A percentile compares a stretch with the other conserved stretches of the same genome.
Evolutionary conservation across 1,140 invertebrate species (phyloP).

Genomic region (Adoxophyes honmai): DNA sequence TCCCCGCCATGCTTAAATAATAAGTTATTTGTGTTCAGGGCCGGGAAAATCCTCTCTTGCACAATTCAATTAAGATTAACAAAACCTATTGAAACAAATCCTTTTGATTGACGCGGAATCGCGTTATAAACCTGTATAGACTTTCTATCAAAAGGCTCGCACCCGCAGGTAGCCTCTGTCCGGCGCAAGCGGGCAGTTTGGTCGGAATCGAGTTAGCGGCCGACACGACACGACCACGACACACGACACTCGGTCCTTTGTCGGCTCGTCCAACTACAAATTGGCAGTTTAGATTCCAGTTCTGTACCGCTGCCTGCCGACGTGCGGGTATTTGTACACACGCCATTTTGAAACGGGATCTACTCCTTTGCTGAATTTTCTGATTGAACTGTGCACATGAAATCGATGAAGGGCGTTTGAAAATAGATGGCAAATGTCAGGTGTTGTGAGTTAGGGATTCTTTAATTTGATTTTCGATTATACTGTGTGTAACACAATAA

Average conservation of each 20-base stretch:
- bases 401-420: too few relatives aligned
- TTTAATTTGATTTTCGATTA: too few relatives aligned
- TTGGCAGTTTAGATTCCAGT: slow-evolving; percentile 41
- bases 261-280: slow-evolving; percentile 57
- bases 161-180: slow-evolving; percentile 4
- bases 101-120: background rate
- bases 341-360: background rate
- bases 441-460: too few relatives aligned
- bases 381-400: background rate
- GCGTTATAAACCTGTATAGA: slow-evolving; percentile 4
- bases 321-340: slow-evolving; percentile 9
- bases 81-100: slow-evolving; percentile 8
- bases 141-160: slow-evolving; percentile 1
- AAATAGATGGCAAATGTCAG: too few relatives aligned
- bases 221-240: background rate
- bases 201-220: background rate
- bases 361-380: background rate
- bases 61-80: slow-evolving; percentile 10
- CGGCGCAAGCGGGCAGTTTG: background rate
- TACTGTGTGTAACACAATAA: too few relatives aligned
- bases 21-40: too few relatives aligned
- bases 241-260: slow-evolving; percentile 25
- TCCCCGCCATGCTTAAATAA: too few relatives aligned
- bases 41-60: background rate
- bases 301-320: slow-evolving; percentile 15